Percentiles rank a stretch among this genome's conserved stretches.
Evolutionary conservation across 2,113 vertebrate genomes (phyloP).

Genomic region (Python bivittatus): DNA sequence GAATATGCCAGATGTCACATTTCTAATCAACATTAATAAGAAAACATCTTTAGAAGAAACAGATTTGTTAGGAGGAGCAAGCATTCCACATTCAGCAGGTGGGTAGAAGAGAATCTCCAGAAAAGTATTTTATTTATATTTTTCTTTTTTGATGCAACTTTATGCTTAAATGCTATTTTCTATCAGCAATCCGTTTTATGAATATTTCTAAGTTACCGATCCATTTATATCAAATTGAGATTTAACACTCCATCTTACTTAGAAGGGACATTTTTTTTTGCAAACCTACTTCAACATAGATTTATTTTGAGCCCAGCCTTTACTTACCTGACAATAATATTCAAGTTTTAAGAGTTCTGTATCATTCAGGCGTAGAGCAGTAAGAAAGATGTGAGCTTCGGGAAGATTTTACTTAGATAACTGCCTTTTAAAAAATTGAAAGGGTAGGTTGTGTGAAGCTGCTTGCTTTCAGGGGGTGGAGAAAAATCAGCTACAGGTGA

Average conservation of each 20-base stretch:
- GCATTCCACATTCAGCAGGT: background rate
- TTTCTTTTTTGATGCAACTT: background rate
- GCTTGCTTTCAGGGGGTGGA: constrained; percentile 58
- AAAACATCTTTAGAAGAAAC: background rate
- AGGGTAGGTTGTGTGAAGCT: constrained; percentile 17
- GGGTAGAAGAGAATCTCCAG: background rate
- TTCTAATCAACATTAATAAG: background rate
- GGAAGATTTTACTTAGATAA: constrained; percentile 45
- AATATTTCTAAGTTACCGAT: constrained; percentile 9
- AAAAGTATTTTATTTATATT: background rate
- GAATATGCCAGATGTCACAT: background rate
- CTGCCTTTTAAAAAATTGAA: constrained; percentile 41
- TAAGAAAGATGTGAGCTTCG: constrained; percentile 8
- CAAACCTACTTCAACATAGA: constrained; percentile 56
- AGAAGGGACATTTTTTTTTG: constrained; percentile 33
- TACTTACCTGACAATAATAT: constrained; percentile 29
- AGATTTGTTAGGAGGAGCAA: background rate
- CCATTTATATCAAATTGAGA: background rate
- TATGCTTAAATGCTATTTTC: background rate
- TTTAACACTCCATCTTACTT: background rate
- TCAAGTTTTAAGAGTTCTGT: constrained; percentile 8
- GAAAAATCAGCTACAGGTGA: constrained; percentile 50
- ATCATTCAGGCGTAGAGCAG: constrained; percentile 20
- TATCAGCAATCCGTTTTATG: too few species aligned
- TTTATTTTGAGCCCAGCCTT: constrained; percentile 36